Base-by-base conservation (phyloP, 2,113 vertebrate genomes). In the Solea senegalensis region DNA sequence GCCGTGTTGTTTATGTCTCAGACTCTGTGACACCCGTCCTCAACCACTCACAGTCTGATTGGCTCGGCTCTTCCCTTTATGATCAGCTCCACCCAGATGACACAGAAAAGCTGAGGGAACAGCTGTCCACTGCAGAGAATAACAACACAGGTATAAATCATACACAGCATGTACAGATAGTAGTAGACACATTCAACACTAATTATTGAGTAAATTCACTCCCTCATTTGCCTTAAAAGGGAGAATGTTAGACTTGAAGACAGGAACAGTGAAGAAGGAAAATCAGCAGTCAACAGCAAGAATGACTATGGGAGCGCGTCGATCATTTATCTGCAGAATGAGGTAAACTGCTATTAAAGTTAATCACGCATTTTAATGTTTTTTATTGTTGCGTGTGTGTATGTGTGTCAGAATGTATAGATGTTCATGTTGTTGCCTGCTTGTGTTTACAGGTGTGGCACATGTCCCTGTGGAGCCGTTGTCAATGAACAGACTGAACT, bases 311-410 rank as follows among this genome's bases (percentile, higher is more conserved):
- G 98, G 97, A 10, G 97, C 97, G 0, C 91, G 98, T 0, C 93
- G 98, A 10, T 99, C 97, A 0, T 99, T 99, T 85, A 99, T 99
- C 81, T 99, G 98, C 85, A 91, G 98, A n/a, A 98, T 99, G 97
- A 97, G 97, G 98, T 98, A 50, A 63, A 69, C 54, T 15, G 21
- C 64, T 5, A 1, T n/a, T 4, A 3, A 34, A n/a, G 14, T 41
- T 45, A 28, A 46, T 53, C 28, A 39, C 51, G 8, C 50, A 63
- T 4, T 46, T 50, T 14, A 44, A 52, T 46, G 9, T 48, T 65
- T 54, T 6, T 44, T 5, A 12, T 15, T 28, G 6, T 27, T 4
- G 14, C 3, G 39, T 44, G 4, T 67, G n/a, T 4, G 14, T 4
- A 41, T 44, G 4, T 67, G n/a, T 74, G 7, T 7, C 15, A 50